phyloP scores from a whole-genome alignment of 2,113 vertebrate species.

The Neogale vison region DNA sequence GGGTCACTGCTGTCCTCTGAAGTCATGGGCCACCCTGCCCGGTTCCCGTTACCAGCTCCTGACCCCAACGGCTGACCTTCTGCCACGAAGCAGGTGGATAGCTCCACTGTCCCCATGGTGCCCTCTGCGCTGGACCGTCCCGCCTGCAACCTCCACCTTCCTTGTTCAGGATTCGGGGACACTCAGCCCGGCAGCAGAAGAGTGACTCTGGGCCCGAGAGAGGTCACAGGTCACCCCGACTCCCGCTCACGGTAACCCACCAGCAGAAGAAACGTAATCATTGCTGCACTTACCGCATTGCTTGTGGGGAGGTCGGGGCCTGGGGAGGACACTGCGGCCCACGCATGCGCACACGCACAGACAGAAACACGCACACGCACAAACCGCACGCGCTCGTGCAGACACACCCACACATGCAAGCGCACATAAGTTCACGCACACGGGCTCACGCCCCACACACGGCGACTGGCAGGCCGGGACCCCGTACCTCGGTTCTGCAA shows the following conservation, averaged over 20 bases:
- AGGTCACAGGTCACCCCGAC: not conserved
- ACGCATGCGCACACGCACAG: not conserved
- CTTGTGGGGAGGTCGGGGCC: not conserved
- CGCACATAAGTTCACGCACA: accelerated
- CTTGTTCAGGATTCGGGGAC: not conserved
- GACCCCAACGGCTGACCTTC: not conserved
- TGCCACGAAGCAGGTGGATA: not conserved
- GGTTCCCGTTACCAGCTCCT: not conserved
- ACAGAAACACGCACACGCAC: not conserved
- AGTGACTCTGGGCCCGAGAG: not conserved
- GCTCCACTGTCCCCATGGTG: no score
- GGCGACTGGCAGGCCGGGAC: no score
- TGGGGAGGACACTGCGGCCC: not conserved
- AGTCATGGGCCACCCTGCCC: not conserved
- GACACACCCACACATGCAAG: no score
- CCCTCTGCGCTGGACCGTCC: no score
- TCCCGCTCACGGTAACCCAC: not conserved
- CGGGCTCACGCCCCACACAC: accelerated
- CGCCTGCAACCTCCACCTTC: not conserved
- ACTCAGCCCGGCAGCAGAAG: not conserved
- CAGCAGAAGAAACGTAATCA: not conserved
- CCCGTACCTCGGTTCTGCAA: accelerated
- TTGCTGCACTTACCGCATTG: not conserved
- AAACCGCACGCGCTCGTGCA: not conserved
- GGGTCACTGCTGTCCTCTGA: not conserved